A percentile compares a stretch with the other conserved stretches of the same genome.
Conservation (phyloP, 2,888 invertebrate genomes). For the Zootermopsis nevadensis region DNA sequence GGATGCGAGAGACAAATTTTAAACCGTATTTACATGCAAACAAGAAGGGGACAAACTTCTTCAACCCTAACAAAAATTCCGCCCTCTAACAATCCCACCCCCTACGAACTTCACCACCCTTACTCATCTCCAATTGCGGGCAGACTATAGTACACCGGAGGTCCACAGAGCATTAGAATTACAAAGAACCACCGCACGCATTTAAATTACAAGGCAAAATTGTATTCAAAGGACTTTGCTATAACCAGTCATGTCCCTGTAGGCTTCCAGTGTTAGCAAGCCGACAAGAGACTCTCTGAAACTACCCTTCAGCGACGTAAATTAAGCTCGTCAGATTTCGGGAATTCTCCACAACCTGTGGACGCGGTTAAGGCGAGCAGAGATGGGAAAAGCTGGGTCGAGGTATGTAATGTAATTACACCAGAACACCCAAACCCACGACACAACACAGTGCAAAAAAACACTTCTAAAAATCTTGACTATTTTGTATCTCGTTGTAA, state of each 20-base stretch:
- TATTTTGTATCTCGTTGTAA: no score
- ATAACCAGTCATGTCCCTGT: constrained; percentile 21
- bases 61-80: neutral
- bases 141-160: constrained; percentile 25
- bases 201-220: constrained; percentile 50
- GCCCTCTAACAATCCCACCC: constrained; percentile 23
- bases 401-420: constrained; percentile 28
- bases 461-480: no score
- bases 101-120: constrained; percentile 21
- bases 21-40: neutral
- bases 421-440: no score
- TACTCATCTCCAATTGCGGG: constrained; percentile 41
- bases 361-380: neutral
- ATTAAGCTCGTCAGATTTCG: constrained; percentile 45
- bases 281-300: neutral
- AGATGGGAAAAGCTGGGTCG: neutral
- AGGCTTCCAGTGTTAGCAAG: constrained; percentile 29
- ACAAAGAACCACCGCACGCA: constrained; percentile 46
- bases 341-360: constrained; percentile 20
- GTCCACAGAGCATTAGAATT: constrained; percentile 46
- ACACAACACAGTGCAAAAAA: no score
- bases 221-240: constrained; percentile 47
- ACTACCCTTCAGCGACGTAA: constrained; percentile 25
- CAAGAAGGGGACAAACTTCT: neutral
- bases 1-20: constrained; percentile 5